Percentiles rank a stretch among this genome's conserved stretches.
These are phyloP conservation scores for Philereme transversata DNA, from an alignment of 2,888 invertebrate species.

Conservation along the genomic window DNA sequence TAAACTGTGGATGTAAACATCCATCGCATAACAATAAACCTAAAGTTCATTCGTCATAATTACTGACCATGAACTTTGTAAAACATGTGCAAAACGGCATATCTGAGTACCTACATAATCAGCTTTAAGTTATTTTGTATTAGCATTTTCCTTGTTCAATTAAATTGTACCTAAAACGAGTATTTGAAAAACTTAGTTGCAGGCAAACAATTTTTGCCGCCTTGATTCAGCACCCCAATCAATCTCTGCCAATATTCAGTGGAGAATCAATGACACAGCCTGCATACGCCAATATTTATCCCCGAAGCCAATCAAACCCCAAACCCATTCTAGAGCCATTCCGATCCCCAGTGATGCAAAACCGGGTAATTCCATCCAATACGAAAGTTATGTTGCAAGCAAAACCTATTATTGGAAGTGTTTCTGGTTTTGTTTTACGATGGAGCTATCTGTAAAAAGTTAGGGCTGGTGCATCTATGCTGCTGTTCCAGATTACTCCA, in stretches of 20 bases:
- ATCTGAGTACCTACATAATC: too few species aligned
- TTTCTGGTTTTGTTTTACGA: slow-evolving; percentile 41
- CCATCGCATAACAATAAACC: too few species aligned
- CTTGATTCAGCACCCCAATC: slow-evolving; percentile 12
- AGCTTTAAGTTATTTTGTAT: too few species aligned
- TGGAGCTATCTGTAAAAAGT: slow-evolving; percentile 31
- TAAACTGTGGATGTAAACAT: too few species aligned
- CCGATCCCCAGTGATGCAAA: slow-evolving; percentile 32
- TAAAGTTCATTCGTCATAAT: too few species aligned
- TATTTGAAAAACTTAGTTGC: too few species aligned
- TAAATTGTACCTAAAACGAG: too few species aligned
- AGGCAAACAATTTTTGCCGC: too few species aligned
- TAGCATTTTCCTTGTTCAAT: too few species aligned
- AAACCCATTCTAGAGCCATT: slow-evolving; percentile 28
- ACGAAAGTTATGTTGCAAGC: slow-evolving; percentile 38
- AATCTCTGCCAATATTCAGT: slow-evolving; percentile 21
- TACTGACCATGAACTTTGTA: too few species aligned
- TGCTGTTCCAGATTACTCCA: slow-evolving; percentile 1
- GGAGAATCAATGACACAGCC: slow-evolving; percentile 31
- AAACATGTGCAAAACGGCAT: too few species aligned
- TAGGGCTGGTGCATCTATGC: slow-evolving; percentile 17
- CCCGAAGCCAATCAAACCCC: slow-evolving; percentile 36
- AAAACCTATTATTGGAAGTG: slow-evolving; percentile 42
- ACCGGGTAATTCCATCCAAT: slow-evolving; percentile 37
- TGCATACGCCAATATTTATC: slow-evolving; percentile 35